Evolutionary conservation across 1,140 invertebrate species (phyloP).

Genomic region (Drosophila equinoxialis): DNA sequence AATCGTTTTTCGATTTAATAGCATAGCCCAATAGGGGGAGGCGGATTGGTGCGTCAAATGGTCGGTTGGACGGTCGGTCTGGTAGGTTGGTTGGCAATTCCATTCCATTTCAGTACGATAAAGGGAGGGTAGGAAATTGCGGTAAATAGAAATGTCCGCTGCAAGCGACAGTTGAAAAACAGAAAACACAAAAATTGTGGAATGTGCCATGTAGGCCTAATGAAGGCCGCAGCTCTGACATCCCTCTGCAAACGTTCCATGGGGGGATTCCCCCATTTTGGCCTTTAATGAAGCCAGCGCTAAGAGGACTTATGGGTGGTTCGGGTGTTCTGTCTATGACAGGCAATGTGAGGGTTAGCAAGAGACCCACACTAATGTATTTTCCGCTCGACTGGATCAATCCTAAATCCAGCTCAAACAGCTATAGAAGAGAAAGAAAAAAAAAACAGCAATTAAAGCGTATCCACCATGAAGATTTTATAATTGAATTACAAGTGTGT

Average conservation of each 20-base stretch:
- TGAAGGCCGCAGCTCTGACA: not conserved
- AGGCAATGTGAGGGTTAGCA: conserved; percentile 41
- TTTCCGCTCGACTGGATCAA: conserved; percentile 43
- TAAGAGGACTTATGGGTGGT: conserved; percentile 23
- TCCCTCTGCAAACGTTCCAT: conserved; percentile 29
- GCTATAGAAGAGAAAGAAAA: not conserved
- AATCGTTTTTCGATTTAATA: conserved; percentile 82
- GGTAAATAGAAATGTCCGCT: conserved; percentile 72
- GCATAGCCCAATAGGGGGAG: conserved; percentile 7
- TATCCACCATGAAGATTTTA: conserved; percentile 79
- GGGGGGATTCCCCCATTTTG: conserved; percentile 58
- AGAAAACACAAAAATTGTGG: conserved; percentile 8
- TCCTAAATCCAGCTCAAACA: conserved; percentile 51
- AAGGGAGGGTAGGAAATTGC: conserved; percentile 42
- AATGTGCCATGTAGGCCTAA: conserved; percentile 28
- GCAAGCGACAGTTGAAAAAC: conserved; percentile 50
- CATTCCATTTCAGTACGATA: conserved; percentile 25
- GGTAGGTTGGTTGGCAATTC: conserved; percentile 29
- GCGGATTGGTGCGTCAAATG: not conserved
- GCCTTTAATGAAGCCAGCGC: conserved; percentile 53
- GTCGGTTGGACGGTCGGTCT: not conserved
- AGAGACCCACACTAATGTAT: conserved; percentile 56
- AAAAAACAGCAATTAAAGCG: conserved; percentile 77
- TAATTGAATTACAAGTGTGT: conserved; percentile 69
- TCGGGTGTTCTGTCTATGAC: conserved; percentile 32